Base-by-base conservation (phyloP, 2,113 vertebrate genomes). In the Phycodurus eques region DNA sequence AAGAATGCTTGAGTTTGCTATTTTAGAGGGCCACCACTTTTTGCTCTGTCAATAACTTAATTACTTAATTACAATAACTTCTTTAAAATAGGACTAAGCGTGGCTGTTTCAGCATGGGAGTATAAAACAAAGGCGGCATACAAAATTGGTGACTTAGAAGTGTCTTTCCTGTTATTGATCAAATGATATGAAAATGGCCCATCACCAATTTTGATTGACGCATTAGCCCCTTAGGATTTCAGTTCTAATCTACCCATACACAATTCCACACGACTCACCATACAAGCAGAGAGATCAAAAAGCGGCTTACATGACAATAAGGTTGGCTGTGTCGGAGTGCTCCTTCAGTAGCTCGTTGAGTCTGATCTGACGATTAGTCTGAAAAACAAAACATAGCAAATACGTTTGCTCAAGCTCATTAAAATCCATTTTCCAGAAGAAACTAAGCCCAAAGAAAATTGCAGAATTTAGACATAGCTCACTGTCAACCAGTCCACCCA, bases 321-420 rank as follows among this genome's bases (percentile, higher is more conserved):
- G 92, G 88, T 95, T 98, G 88, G 98, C 96, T 76, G 95, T 96
- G 88, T 92, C 94, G 6, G 97, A 99, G 88, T 99, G 96, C 74
- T 99, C 96, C 87, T 97, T 93, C 90, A 99, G 90, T 87, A 99
- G 90, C 82, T 99, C 98, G 27, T 99, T 99, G 89, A 99, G 87
- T 85, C 98, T 88, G 73, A 99, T 94, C 91, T 99, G 97, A 54
- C 98, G 94, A 11, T 97, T 93, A 53, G 94, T 96, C 97, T 98
- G 91, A 42, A 47, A 47, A 46, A 65, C 20, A 65, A 65, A 47
- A 0, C 8, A 22, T 20, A 3, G 2, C 35, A 64, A 20, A 64
- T 17, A 12, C 11, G 15, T 12, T 35, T 9, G 10, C 43, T 44
- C 39, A 2, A 65, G 7, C 12, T 42, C 61, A 44, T 6, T 13